Evolutionary conservation across 2,888 invertebrate genomes (phyloP).

Genomic region (Elysia crispata): DNA sequence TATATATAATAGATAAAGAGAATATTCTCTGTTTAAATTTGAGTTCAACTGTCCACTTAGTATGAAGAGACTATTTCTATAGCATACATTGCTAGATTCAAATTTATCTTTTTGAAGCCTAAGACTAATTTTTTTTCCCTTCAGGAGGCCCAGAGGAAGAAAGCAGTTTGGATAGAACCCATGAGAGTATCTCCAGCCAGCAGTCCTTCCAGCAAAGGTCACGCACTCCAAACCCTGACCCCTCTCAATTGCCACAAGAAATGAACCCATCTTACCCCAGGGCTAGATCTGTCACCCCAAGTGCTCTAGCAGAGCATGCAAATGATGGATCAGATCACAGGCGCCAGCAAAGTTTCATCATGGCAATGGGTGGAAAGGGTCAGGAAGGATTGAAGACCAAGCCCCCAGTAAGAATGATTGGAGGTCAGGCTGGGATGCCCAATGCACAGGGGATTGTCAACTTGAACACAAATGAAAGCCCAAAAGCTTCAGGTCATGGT

Average conservation of each 20-base stretch:
- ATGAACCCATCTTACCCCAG: slow-evolving; percentile 4
- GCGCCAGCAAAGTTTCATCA: slow-evolving; percentile 73
- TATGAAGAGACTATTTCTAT: too few species aligned
- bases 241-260: slow-evolving; percentile 18
- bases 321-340: slow-evolving; percentile 57
- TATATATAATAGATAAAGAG: too few species aligned
- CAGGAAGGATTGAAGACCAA: slow-evolving; percentile 39
- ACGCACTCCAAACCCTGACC: slow-evolving; percentile 49
- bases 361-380: slow-evolving; percentile 66
- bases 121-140: background rate
- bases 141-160: slow-evolving; percentile 50
- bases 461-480: background rate
- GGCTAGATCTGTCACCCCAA: slow-evolving; percentile 54
- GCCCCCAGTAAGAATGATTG: slow-evolving; percentile 30
- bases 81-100: too few species aligned
- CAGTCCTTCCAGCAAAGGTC: slow-evolving; percentile 47
- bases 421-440: slow-evolving; percentile 32
- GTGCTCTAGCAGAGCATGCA: slow-evolving; percentile 35
- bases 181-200: slow-evolving; percentile 54
- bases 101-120: too few species aligned
- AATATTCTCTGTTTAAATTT: too few species aligned
- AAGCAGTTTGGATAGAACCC: slow-evolving; percentile 51
- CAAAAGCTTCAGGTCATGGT: slow-evolving; percentile 48
- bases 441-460: slow-evolving; percentile 12
- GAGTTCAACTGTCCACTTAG: too few species aligned